phyloP scores from a whole-genome alignment of 2,888 invertebrate genomes.

The Lasioglossum vierecki region DNA sequence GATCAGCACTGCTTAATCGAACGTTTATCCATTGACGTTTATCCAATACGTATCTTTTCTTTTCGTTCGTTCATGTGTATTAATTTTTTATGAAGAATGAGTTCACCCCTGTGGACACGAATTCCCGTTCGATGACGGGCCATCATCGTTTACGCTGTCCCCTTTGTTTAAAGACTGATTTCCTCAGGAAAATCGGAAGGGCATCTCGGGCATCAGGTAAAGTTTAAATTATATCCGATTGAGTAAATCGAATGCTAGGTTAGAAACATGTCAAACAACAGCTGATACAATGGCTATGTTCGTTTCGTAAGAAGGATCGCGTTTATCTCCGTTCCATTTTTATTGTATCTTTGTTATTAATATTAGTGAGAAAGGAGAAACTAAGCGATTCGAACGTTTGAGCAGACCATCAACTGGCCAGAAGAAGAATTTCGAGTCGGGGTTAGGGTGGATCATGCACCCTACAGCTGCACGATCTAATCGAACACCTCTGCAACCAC shows the following conservation, averaged over 20 bases:
- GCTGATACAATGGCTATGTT: constrained; percentile 54
- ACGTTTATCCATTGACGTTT: constrained; percentile 36
- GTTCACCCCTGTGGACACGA: not conserved
- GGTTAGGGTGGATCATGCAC: constrained; percentile 76
- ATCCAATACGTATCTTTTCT: constrained; percentile 18
- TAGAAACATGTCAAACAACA: constrained; percentile 45
- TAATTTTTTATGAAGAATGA: constrained; percentile 25
- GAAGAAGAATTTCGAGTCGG: constrained; percentile 50
- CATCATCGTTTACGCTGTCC: not conserved
- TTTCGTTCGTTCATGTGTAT: constrained; percentile 22
- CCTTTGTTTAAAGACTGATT: constrained; percentile 8
- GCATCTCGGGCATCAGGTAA: constrained; percentile 46
- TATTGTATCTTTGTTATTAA: not conserved
- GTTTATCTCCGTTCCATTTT: not conserved
- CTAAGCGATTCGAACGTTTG: constrained; percentile 22
- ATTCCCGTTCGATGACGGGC: constrained; percentile 12
- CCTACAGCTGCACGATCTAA: constrained; percentile 74
- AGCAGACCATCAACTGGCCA: constrained; percentile 46
- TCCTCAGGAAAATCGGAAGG: constrained; percentile 16
- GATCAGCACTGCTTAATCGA: constrained; percentile 3
- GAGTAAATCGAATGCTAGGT: constrained; percentile 33
- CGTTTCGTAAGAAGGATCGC: not conserved
- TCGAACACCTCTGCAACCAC: constrained; percentile 71
- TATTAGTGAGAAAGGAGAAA: not conserved
- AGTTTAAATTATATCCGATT: not conserved